Percentiles rank a stretch among this genome's conserved stretches.
Conservation (phyloP, 1,140 invertebrate genomes). For the Gryllus bimaculatus region DNA sequence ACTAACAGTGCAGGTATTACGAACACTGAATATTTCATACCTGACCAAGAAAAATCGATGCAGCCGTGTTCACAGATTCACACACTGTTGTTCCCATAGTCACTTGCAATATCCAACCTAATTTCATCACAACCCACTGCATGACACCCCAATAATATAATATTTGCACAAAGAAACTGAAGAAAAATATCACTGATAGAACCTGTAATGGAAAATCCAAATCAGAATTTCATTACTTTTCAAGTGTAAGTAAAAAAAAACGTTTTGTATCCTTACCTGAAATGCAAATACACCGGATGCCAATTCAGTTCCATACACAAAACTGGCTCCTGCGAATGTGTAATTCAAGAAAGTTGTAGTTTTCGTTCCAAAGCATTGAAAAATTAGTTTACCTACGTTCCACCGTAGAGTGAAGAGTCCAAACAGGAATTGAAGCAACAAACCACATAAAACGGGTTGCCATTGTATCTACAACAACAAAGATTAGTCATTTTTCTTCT, state of each 20-base stretch:
- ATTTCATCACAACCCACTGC: conserved; percentile 74
- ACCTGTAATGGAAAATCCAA: conserved; percentile 41
- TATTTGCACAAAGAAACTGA: conserved; percentile 78
- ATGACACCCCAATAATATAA: conserved; percentile 80
- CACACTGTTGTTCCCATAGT: conserved; percentile 79
- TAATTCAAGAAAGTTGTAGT: conserved; percentile 70
- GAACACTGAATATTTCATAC: conserved; percentile 36
- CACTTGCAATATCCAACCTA: conserved; percentile 64
- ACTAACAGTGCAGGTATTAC: too few species aligned
- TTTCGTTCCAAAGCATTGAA: conserved; percentile 72
- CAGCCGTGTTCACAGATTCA: conserved; percentile 83
- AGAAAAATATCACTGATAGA: conserved; percentile 82
- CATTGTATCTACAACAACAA: conserved; percentile 50
- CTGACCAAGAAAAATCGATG: conserved; percentile 85
- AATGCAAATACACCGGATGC: conserved; percentile 64
- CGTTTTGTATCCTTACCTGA: conserved; percentile 42
- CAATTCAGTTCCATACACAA: conserved; percentile 72
- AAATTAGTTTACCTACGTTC: conserved; percentile 60
- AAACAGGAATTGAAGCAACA: conserved; percentile 76
- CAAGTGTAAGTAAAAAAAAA: neutral
- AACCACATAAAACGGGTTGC: conserved; percentile 67
- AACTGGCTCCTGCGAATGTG: conserved; percentile 63
- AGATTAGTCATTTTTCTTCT: neutral
- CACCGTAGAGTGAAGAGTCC: conserved; percentile 81
- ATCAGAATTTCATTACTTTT: neutral